Evolutionary conservation across 2,888 invertebrate species (phyloP), one percentile per base, ranked within the genome.

Genomic region (Mesorhabditis spiculigera): DNA sequence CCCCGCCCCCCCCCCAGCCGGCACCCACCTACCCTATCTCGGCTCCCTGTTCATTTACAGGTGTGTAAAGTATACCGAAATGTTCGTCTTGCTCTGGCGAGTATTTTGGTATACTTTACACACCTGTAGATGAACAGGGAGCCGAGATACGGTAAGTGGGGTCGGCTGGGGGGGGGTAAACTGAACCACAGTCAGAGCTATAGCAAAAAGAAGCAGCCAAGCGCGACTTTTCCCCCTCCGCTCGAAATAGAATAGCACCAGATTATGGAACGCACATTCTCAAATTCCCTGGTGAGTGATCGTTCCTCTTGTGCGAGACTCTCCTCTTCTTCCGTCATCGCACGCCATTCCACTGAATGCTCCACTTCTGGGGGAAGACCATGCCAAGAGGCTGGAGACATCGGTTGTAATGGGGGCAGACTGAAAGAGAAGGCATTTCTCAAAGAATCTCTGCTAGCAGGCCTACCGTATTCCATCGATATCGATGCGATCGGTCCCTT

Each of bases 221-320:
- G 50, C 8, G 6, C 50, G 13, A 50, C 6, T 50, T 13, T 13
- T 10, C 13, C 50, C 50, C 50, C 6, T 50, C 50, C 6, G 6
- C 50, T 13, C 50, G 13, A 10, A 6, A 50, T 6, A 50, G 8
- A 6, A 6, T 50, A 10, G 13, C 6, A 50, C 8, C 50, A 50
- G 13, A 6, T n/a, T 28, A 65, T 86, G 84, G 16, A 62, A 3
- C 66, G 13, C 13, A 76, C 77, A 68, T 82, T 78, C 43, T 88
- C 90, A 63, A 90, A 88, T 82, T 91, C 91, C 83, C 90, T 87
- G 73, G 89, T 87, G 81, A 90, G 89, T 45, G 87, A 87, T 78
- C 90, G 89, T 80, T 90, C 91, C 79, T 90, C 90, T 64, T 87
- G 81, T 10, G 88, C 88, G 61, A 89, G 87, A 5, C 87, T 86